These are phyloP conservation scores for Polia nebulosa DNA, from an alignment of 2,888 invertebrate species.

Conservation along the genomic window DNA sequence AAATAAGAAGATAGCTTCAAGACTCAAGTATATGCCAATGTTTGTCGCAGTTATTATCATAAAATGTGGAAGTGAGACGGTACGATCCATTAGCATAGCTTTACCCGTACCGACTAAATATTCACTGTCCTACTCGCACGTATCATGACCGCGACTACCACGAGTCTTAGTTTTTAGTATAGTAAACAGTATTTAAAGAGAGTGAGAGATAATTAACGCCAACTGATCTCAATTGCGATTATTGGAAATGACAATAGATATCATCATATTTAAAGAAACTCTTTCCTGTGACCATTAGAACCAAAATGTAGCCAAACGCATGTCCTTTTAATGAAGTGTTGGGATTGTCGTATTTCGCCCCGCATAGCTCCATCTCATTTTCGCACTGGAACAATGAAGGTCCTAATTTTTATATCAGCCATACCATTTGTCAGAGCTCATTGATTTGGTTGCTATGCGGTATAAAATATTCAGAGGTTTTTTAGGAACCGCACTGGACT, in stretches of 20 bases:
- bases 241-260: constrained; percentile 12
- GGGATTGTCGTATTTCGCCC: not conserved
- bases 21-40: not conserved
- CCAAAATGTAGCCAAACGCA: not conserved
- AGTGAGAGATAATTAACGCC: not conserved
- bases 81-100: not conserved
- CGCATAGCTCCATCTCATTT: not conserved
- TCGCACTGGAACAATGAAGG: not conserved
- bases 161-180: not conserved
- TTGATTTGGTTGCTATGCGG: not conserved
- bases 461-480: constrained; percentile 16
- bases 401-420: constrained; percentile 1
- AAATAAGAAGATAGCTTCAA: not conserved
- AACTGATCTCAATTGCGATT: constrained; percentile 18
- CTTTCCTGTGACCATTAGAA: not conserved
- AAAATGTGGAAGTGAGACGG: not conserved
- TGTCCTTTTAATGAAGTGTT: too few relatives aligned
- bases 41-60: not conserved
- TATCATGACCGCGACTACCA: not conserved
- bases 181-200: constrained; percentile 11
- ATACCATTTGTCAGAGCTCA: not conserved
- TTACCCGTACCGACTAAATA: not conserved
- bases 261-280: not conserved
- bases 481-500: not conserved
- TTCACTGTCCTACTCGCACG: not conserved